These are phyloP conservation scores for Mythimna vitellina DNA, from an alignment of 2,888 invertebrate genomes.

Conservation along the genomic window DNA sequence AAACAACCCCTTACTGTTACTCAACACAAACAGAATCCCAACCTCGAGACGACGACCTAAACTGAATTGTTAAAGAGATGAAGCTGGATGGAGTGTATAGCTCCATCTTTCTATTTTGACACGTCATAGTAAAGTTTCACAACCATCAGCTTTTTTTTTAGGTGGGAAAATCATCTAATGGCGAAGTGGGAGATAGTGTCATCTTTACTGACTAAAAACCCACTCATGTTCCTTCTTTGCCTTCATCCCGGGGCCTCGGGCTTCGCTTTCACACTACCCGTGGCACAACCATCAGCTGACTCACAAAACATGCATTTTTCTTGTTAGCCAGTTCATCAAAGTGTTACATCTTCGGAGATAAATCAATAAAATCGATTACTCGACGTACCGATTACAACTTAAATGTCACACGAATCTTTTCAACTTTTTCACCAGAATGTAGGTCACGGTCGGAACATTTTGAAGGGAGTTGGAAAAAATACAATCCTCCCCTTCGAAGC, in stretches of 20 bases:
- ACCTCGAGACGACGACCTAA: no score
- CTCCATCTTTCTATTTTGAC: no score
- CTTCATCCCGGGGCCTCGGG: no score
- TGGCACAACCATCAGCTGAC: slow-evolving; percentile 33
- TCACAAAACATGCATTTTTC: slow-evolving; percentile 32
- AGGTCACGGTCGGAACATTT: slow-evolving; percentile 79
- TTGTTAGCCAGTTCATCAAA: slow-evolving; percentile 20
- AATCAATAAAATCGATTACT: slow-evolving; percentile 50
- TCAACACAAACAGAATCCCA: slow-evolving; percentile 12
- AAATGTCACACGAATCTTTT: slow-evolving; percentile 55
- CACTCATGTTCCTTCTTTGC: no score
- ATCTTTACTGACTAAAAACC: no score
- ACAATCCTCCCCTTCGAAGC: slow-evolving; percentile 65
- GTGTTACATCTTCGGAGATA: slow-evolving; percentile 26
- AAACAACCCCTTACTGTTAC: slow-evolving; percentile 20
- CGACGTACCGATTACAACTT: slow-evolving; percentile 42
- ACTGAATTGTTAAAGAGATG: no score
- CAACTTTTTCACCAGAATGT: slow-evolving; percentile 63
- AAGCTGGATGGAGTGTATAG: no score
- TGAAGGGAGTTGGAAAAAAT: slow-evolving; percentile 71
- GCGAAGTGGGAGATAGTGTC: no score
- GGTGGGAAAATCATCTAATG: no score
- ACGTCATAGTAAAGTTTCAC: no score
- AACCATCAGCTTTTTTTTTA: no score
- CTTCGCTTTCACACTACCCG: no score